These are phyloP conservation scores for Unio pictorum DNA, from an alignment of 2,888 invertebrate genomes.

Conservation along the genomic window DNA sequence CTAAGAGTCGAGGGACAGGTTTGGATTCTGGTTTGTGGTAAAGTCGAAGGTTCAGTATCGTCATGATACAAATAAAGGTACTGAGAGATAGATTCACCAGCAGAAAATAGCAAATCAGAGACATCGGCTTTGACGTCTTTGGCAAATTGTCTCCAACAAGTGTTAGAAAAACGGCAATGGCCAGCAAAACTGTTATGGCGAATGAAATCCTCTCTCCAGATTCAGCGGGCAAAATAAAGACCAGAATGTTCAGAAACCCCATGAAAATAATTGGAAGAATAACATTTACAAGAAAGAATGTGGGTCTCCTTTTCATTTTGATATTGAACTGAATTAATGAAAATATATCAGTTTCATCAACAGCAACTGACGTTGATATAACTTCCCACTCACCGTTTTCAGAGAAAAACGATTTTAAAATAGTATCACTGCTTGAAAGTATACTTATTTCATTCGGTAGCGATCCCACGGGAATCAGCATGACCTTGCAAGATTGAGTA, in stretches of 20 bases:
- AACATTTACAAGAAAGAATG: constrained; percentile 35
- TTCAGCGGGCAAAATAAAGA: constrained; percentile 31
- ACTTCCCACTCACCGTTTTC: constrained; percentile 39
- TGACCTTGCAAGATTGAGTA: constrained; percentile 15
- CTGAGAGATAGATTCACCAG: constrained; percentile 29
- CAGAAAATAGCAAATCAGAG: constrained; percentile 35
- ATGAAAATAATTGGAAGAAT: constrained; percentile 38
- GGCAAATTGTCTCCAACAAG: constrained; percentile 38
- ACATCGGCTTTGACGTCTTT: constrained; percentile 35
- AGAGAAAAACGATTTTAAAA: constrained; percentile 12
- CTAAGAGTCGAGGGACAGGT: constrained; percentile 6
- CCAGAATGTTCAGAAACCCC: constrained; percentile 32
- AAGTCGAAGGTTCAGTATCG: constrained; percentile 29
- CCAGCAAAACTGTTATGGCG: constrained; percentile 39
- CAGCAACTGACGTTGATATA: constrained; percentile 1
- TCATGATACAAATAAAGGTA: constrained; percentile 23
- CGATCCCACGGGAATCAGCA: constrained; percentile 15
- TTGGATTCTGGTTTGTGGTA: constrained; percentile 21
- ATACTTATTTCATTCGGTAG: constrained; percentile 11
- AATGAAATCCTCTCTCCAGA: constrained; percentile 38
- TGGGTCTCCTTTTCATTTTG: constrained; percentile 22
- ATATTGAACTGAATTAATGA: constrained; percentile 15
- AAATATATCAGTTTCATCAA: constrained; percentile 11
- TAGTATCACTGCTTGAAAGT: neutral
- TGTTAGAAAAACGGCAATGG: constrained; percentile 39